Evolutionary conservation across 2,113 vertebrate genomes (phyloP), one percentile per base, ranked within the genome.

Genomic region (Puntigrus tetrazona): DNA sequence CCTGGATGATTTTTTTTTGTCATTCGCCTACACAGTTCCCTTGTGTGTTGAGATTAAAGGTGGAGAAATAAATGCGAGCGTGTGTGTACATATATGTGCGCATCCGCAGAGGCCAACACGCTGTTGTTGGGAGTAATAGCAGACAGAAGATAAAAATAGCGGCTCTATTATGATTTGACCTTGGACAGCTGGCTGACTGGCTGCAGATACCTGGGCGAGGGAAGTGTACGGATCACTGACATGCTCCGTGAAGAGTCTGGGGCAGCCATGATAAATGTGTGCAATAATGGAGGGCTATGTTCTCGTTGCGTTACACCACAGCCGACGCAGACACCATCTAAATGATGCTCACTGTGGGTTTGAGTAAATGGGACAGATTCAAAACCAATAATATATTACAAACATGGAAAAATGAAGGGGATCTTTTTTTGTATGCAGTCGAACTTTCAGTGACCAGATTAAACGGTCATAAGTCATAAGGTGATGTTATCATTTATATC

Each of bases 111-210:
- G 45, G 72, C 38, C 18, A 55, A 74, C 47, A n/a, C 0, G 27
- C 73, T 85, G 73, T 59, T 80, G 63, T 81, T 55, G 45, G 78
- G 47, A 83, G 77, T 87, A 75, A 75, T 88, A 65, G 61, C 85
- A 88, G 90, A 87, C 73, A 55, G 76, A 63, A 65, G 79, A 50
- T 85, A 91, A 88, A 83, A 89, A 90, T 89, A 86, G n/a, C 22
- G 25, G 78, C 38, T 79, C 73, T 75, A 57, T 83, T 87, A 75
- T 87, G 83, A 87, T 89, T 81, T 90, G 86, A 92, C 89, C 87
- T 90, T 91, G 91, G 84, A 87, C 82, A 77, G 43, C 65, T 84
- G 73, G 79, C 43, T 69, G 27, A 74, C 86, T 88, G 34, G 52
- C 18, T 65, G 59, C 45, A 47, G 29, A 83, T 73, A 83, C 82